phyloP scores from a whole-genome alignment of 2,888 invertebrate genomes.

The Lycocerus yunnanus region DNA sequence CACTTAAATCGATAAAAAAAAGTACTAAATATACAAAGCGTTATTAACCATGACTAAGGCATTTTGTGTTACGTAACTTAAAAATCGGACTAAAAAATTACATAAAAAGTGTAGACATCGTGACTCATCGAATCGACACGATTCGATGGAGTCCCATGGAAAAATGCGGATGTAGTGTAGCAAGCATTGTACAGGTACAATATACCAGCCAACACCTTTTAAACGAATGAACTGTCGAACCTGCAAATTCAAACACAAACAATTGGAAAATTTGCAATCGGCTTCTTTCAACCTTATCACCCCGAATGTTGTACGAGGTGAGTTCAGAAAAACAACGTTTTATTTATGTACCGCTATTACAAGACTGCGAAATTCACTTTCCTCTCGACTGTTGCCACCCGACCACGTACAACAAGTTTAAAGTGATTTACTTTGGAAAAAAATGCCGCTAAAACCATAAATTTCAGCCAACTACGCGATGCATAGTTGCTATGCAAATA shows the following conservation, averaged over 20 bases:
- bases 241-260: neutral
- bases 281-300: neutral
- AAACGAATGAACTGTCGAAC: neutral
- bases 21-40: neutral
- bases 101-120: neutral
- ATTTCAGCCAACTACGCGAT: conserved; percentile 3
- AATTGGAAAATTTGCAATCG: neutral
- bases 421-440: conserved; percentile 10
- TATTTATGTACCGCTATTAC: neutral
- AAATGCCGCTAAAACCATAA: conserved; percentile 12
- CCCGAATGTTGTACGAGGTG: neutral
- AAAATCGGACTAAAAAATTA: neutral
- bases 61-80: neutral
- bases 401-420: conserved; percentile 3
- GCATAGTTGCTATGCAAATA: conserved; percentile 10
- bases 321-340: neutral
- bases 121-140: neutral
- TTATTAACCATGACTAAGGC: neutral
- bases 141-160: neutral
- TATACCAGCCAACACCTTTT: neutral
- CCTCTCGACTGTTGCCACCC: neutral
- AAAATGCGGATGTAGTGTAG: neutral
- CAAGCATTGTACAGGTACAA: neutral
- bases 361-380: neutral
- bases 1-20: neutral